A percentile compares a stretch with the other conserved stretches of the same genome.
Conservation (phyloP, 2,888 invertebrate species). For the Calliscelio sp. region DNA sequence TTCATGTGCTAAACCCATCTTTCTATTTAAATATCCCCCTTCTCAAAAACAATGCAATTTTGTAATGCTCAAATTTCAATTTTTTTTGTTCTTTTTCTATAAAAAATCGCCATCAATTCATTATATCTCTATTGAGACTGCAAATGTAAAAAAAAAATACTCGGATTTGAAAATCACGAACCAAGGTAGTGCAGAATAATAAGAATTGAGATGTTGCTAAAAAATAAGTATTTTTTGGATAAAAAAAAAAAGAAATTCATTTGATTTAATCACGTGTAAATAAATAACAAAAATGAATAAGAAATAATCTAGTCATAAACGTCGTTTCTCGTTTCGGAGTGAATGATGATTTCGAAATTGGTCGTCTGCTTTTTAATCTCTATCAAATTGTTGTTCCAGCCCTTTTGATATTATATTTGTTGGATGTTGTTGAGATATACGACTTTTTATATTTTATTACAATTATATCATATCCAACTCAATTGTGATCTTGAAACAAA, state of each 20-base stretch:
- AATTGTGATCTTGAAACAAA: neutral
- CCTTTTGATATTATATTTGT: constrained; percentile 54
- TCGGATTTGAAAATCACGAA: constrained; percentile 13
- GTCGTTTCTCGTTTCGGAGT: no score
- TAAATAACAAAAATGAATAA: no score
- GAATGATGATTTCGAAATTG: no score
- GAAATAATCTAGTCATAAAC: no score
- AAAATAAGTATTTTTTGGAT: no score
- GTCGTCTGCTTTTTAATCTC: no score
- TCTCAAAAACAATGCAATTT: neutral
- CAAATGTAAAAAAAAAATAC: neutral
- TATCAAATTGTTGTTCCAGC: no score
- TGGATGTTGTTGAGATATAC: constrained; percentile 49
- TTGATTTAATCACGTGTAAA: no score
- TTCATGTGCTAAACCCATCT: constrained; percentile 86
- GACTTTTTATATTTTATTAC: constrained; percentile 51
- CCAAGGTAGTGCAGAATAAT: constrained; percentile 15
- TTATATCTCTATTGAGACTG: constrained; percentile 16
- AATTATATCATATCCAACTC: constrained; percentile 11
- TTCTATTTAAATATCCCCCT: neutral
- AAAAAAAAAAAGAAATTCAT: no score
- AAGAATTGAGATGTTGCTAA: constrained; percentile 16
- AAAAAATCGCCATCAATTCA: neutral
- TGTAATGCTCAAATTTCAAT: no score
- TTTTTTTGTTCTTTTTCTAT: neutral